Evolutionary conservation across 2,888 invertebrate genomes (phyloP), one percentile per base, ranked within the genome.

Genomic region (Aleiodes leptofemur): DNA sequence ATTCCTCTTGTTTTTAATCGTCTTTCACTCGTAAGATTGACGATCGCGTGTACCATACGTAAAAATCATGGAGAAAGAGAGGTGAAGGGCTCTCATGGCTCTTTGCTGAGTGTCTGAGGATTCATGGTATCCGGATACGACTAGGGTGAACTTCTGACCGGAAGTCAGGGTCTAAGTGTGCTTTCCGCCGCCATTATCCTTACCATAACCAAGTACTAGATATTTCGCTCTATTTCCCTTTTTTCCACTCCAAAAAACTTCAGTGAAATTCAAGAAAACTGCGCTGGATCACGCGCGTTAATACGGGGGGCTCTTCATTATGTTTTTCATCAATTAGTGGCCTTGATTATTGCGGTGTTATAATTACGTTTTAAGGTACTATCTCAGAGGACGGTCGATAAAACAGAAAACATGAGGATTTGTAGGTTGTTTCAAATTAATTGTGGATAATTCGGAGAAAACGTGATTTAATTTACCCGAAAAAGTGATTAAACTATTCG

Each of bases 171-270:
- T 84, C 81, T 85, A 87, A 86, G 85, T 86, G 86, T 86, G 85
- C 84, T 84, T 86, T 86, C 86, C 84, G 84, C 83, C 82, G 83
- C 86, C 82, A 87, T 86, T 87, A 86, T 84, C 83, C 61, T 59
- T 61, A 48, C 31, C 7, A 16, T 9, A 53, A 53, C 16, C 53
- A 53, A 53, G 51, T 68, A 14, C 31, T 31, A 31, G 50, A 50
- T 50, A 68, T 34, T 48, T 31, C 34, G 61, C 70, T 74, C 66
- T 55, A 56, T 72, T 43, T 71, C 51, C 31, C 53, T 72, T 61
- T 72, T 72, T 43, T 38, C 74, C 43, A 9, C 9, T 43, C 43
- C 7, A 3, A 9, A 9, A 43, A 8, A 43, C 7, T 0, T 9
- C 8, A 38, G 38, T 48, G 72, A 72, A 56, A 34, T 68, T 72